phyloP scores from a whole-genome alignment of 2,113 vertebrate genomes.

The Danio rerio region GRCz12tu NC_133177.1:19208501-19209000 shows the following conservation, averaged over 20 bases:
- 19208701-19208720: constrained; percentile 70
- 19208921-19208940: constrained; percentile 59
- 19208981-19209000: constrained; percentile 58
- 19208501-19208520: constrained; percentile 54
- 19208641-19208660: constrained; percentile 60
- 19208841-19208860: constrained; percentile 51
- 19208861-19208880: constrained; percentile 52
- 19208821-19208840: constrained; percentile 63
- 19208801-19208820: constrained; percentile 74
- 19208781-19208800: constrained; percentile 64
- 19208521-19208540: constrained; percentile 56
- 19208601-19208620: constrained; percentile 67
- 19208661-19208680: constrained; percentile 70
- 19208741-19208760: constrained; percentile 64
- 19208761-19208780: constrained; percentile 38
- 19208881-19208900: constrained; percentile 58
- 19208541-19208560: constrained; percentile 55
- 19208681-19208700: constrained; percentile 71
- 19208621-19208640: constrained; percentile 59
- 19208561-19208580: constrained; percentile 72
- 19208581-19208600: constrained; percentile 66
- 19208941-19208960: constrained; percentile 56
- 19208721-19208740: constrained; percentile 70
- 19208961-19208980: constrained; percentile 74
- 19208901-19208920: constrained; percentile 62